Conservation (phyloP, 1,140 invertebrate species). For the Cheumatopsyche charites region DNA sequence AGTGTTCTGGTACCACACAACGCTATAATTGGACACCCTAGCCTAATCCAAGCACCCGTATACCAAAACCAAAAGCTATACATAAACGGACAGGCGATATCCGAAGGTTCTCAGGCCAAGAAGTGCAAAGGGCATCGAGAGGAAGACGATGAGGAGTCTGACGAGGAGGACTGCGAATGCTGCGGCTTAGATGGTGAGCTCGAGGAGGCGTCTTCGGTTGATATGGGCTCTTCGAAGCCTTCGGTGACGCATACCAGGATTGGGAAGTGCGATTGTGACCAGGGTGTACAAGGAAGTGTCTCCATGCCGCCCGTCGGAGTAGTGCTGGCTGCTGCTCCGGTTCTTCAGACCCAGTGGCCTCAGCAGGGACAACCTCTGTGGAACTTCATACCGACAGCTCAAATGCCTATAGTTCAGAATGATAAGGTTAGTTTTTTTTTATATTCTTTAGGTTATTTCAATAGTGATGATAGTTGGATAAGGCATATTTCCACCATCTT, state of each 20-base stretch:
- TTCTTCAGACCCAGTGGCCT: slow-evolving; percentile 18
- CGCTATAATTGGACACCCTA: slow-evolving; percentile 19
- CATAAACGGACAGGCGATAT: background rate
- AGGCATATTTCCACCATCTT: no score
- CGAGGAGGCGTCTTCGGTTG: background rate
- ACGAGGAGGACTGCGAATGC: background rate
- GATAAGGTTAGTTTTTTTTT: slow-evolving; percentile 24
- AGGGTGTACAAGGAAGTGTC: slow-evolving; percentile 3
- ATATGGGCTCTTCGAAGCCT: slow-evolving; percentile 19
- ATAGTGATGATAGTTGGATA: no score
- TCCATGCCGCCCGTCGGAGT: slow-evolving; percentile 16
- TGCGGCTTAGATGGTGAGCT: background rate
- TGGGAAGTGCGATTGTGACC: slow-evolving; percentile 30
- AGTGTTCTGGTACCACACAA: slow-evolving; percentile 19
- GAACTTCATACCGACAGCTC: slow-evolving; percentile 30
- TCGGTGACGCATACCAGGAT: background rate
- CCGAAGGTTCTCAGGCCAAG: background rate
- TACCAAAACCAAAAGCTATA: slow-evolving; percentile 21
- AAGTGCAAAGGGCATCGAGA: slow-evolving; percentile 9
- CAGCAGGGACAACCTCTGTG: slow-evolving; percentile 28
- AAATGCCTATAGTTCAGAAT: background rate
- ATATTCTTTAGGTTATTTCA: background rate
- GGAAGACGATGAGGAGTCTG: slow-evolving; percentile 10
- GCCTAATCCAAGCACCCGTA: slow-evolving; percentile 16
- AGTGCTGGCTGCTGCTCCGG: slow-evolving; percentile 22